phyloP scores from a whole-genome alignment of 1,140 invertebrate genomes.

The Ladona fulva region DNA sequence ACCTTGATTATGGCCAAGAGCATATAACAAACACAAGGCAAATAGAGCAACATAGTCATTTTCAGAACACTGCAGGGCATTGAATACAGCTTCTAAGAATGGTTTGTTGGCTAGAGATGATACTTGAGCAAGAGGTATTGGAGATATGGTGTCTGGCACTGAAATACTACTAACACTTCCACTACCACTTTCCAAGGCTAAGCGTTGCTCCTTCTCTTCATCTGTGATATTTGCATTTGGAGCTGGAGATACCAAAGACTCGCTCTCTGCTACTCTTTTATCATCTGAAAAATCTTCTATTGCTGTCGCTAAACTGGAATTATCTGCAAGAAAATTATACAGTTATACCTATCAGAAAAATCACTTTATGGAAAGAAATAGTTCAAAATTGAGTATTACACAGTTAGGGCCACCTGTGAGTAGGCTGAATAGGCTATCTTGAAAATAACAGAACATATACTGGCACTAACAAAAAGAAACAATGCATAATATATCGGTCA shows the following conservation, averaged over 20 bases:
- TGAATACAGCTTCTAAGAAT: slow-evolving; percentile 81
- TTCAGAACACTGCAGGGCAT: slow-evolving; percentile 69
- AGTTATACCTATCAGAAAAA: too few relatives aligned
- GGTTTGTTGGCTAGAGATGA: slow-evolving; percentile 52
- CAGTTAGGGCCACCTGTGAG: too few relatives aligned
- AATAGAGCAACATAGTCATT: slow-evolving; percentile 94
- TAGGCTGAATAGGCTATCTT: too few relatives aligned
- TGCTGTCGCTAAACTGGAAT: not conserved
- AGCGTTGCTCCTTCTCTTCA: slow-evolving; percentile 74
- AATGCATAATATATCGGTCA: too few relatives aligned
- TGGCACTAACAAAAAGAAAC: too few relatives aligned
- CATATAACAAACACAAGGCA: slow-evolving; percentile 84
- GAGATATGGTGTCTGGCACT: not conserved
- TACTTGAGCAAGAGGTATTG: slow-evolving; percentile 8
- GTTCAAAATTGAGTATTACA: too few relatives aligned
- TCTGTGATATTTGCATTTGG: slow-evolving; percentile 68
- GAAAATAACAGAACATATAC: too few relatives aligned
- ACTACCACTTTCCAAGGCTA: slow-evolving; percentile 38
- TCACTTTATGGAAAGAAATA: too few relatives aligned
- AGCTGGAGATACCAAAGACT: not conserved
- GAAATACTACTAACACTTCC: slow-evolving; percentile 16
- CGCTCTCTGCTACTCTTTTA: not conserved
- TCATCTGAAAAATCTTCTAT: not conserved
- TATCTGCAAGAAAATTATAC: not conserved
- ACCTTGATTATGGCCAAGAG: slow-evolving; percentile 91